These are phyloP conservation scores for Porites rus DNA, from an alignment of 92 coral and sea anemone species.

Conservation along the genomic window DNA sequence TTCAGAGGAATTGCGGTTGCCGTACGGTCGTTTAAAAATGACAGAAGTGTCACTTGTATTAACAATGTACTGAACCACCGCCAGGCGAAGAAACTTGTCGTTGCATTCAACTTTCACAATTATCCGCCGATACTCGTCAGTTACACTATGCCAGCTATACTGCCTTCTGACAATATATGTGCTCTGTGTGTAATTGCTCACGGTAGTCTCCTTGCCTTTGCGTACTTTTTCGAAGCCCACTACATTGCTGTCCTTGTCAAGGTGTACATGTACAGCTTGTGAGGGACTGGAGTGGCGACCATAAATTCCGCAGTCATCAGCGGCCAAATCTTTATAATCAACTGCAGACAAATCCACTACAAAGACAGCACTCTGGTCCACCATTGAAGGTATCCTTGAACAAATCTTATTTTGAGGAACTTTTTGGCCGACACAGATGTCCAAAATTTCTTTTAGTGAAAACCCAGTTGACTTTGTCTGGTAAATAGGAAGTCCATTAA, in stretches of 20 bases:
- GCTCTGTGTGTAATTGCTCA: not conserved
- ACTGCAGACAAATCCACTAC: conserved; percentile 55
- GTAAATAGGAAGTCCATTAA: conserved; percentile 46
- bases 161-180: conserved; percentile 4
- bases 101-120: conserved; percentile 31
- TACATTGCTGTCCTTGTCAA: conserved; percentile 23
- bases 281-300: conserved; percentile 71
- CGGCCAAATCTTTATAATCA: conserved; percentile 47
- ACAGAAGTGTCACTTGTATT: not conserved
- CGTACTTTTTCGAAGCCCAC: conserved; percentile 2
- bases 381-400: conserved; percentile 26
- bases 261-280: conserved; percentile 35
- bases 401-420: conserved; percentile 48
- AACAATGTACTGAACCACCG: conserved; percentile 43
- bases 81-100: conserved; percentile 13
- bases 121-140: conserved; percentile 35
- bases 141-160: conserved; percentile 54
- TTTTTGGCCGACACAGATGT: conserved; percentile 52
- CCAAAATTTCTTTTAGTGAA: conserved; percentile 45
- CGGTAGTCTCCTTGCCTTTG: not conserved
- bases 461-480: conserved; percentile 31
- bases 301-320: conserved; percentile 69
- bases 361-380: conserved; percentile 58
- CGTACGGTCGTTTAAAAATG: no score
- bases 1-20: no score